Evolutionary conservation across 2,888 invertebrate genomes (phyloP), one percentile per base, ranked within the genome.

Genomic region (Latrodectus elegans): DNA sequence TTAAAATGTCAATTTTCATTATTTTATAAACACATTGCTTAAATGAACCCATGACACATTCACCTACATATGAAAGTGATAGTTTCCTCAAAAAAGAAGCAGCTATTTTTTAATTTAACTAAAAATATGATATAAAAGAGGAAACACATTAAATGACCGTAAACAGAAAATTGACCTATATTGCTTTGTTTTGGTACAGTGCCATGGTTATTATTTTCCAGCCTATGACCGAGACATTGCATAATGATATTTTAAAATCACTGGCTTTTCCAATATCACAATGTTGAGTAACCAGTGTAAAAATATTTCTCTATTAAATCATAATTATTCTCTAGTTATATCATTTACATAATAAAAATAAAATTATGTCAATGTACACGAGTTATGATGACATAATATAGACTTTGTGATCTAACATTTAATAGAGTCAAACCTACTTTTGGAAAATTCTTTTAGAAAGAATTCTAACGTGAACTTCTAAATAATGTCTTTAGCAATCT

Each of bases 251-350:
- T 60, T 60, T 60, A 60, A 60, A 11, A 60, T 10, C 4, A 17
- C 12, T 12, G 4, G 52, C 51, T 74, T n/a, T 38, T 3, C 12
- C 14, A 51, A 52, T 26, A 74, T 60, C 55, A 26, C 22, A 22
- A 52, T 68, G 22, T 68, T 77, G 52, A 52, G 77, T 68, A 77
- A 67, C 67, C 51, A 6, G n/a, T 60, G 65, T 68, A 68, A 68
- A 68, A 51, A 52, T 77, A 67, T 77, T 67, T 77, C 51, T 52
- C 38, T 17, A n/a, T 65, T 77, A 53, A 52, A 52, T 51, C 77
- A 77, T 77, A 77, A 77, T 17, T 15, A 38, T 49, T n/a, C 22
- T 68, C 38, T 68, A 68, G 68, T 68, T 17, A 38, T 68, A 8
- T 68, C 68, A 68, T 68, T 38, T 38, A 38, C 4, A 38, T 38